Percentiles rank a stretch among this genome's conserved stretches.
Conservation (phyloP, 2,888 invertebrate species). For the Unio pictorum region DNA sequence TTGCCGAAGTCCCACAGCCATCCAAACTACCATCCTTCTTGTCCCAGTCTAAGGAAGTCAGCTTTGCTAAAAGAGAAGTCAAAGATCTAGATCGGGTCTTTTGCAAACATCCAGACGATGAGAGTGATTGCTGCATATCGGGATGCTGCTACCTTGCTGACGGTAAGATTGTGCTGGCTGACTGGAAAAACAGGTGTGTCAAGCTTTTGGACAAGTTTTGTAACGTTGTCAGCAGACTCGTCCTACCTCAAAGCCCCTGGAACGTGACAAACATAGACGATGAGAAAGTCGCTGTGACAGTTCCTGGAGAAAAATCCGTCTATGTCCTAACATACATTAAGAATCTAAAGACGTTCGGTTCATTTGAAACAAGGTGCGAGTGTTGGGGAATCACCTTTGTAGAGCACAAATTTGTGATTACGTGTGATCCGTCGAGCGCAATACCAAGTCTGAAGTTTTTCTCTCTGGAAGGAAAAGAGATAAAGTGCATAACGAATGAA, state of each 20-base stretch:
- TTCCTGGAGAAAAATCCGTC: slow-evolving; percentile 26
- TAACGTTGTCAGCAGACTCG: slow-evolving; percentile 11
- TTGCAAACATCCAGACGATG: slow-evolving; percentile 14
- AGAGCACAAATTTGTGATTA: slow-evolving; percentile 23
- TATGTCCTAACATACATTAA: slow-evolving; percentile 19
- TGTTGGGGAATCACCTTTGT: slow-evolving; percentile 30
- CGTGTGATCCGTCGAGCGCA: slow-evolving; percentile 33
- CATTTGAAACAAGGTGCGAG: slow-evolving; percentile 26
- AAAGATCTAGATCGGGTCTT: slow-evolving; percentile 10
- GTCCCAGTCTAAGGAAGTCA: slow-evolving; percentile 18
- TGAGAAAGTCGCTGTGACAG: slow-evolving; percentile 19
- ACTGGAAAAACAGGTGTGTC: slow-evolving; percentile 33
- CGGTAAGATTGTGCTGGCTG: slow-evolving; percentile 23
- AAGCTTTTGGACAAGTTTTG: slow-evolving; percentile 32
- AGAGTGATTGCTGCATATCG: slow-evolving; percentile 20
- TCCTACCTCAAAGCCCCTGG: slow-evolving; percentile 33
- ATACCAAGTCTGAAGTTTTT: slow-evolving; percentile 24
- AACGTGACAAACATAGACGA: slow-evolving; percentile 27
- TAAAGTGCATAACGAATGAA: slow-evolving; percentile 28
- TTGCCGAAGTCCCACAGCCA: slow-evolving; percentile 12
- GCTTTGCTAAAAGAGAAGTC: slow-evolving; percentile 15
- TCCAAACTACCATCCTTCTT: slow-evolving; percentile 32
- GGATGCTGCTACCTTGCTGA: slow-evolving; percentile 22
- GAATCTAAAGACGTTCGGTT: slow-evolving; percentile 12
- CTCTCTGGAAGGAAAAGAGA: slow-evolving; percentile 17